Base-by-base conservation (phyloP, 2,113 vertebrate genomes). In the Lepisosteus oculatus region DNA sequence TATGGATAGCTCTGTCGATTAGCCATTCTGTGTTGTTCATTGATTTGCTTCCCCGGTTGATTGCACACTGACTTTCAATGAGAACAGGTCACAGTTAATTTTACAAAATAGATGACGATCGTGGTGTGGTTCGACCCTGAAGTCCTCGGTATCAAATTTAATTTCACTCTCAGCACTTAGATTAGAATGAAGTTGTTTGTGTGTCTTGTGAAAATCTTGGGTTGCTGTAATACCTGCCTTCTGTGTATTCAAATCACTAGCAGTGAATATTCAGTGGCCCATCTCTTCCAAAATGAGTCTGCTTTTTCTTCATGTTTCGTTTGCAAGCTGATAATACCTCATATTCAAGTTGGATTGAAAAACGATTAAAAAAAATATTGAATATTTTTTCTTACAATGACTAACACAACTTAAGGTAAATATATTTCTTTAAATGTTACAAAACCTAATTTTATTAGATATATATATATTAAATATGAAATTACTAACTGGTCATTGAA, bases 1-100 rank as follows among this genome's bases (percentile, higher is more conserved):
- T 59, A n/a, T 59, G n/a, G 5, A 59, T 59, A 59, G 57, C 57
- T 59, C 11, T 59, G 57, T 59, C 57, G 14, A 59, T 59, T 59
- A 59, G 57, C 3, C 14, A 13, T 59, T n/a, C n/a, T 15, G n/a
- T 59, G 57, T 59, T 59, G n/a, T 59, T 59, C 57, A 7, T 14
- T 14, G 5, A 15, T 59, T 59, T 59, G 57, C 14, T 8, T 7
- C n/a, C n/a, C 14, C n/a, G 57, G 57, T 4, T 59, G 57, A 59
- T 59, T 59, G 57, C 4, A 15, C 47, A 51, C 47, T 51, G 57
- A 14, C 57, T 59, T 59, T 59, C n/a, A 59, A 15, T 59, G 57
- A 59, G 57, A 59, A 6, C n/a, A n/a, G 57, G 12, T 15, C 57
- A 59, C 6, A 59, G 57, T 15, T 59, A 59, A 59, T 59, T 59